A percentile compares a stretch with the other conserved stretches of the same genome.
phyloP scores from a whole-genome alignment of 2,113 vertebrate genomes.

The Perca flavescens region DNA sequence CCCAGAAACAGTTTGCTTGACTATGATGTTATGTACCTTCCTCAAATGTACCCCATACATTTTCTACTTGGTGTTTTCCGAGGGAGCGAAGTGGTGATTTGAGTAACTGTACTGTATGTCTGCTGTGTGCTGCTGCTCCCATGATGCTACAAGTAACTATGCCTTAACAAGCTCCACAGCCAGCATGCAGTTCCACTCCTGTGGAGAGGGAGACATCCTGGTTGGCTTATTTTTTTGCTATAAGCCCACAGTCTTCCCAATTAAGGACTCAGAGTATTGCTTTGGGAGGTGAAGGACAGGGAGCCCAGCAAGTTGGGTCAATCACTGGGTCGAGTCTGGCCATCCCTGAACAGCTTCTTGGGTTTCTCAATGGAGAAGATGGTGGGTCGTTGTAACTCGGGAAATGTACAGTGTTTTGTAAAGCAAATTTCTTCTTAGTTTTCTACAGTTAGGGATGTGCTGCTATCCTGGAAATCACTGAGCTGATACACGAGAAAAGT shows the following conservation, averaged over 20 bases:
- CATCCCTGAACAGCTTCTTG: constrained; percentile 33
- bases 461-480: constrained; percentile 36
- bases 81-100: constrained; percentile 30
- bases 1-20: not conserved
- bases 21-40: constrained; percentile 38
- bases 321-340: constrained; percentile 37
- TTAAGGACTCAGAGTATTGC: constrained; percentile 62
- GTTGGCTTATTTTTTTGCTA: constrained; percentile 65
- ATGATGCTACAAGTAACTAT: constrained; percentile 61
- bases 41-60: constrained; percentile 29
- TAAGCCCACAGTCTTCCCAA: constrained; percentile 67
- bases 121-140: constrained; percentile 43
- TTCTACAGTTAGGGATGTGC: not conserved
- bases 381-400: not conserved
- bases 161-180: constrained; percentile 75
- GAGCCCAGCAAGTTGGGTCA: constrained; percentile 59
- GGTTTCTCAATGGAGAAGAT: constrained; percentile 5
- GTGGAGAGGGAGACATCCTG: constrained; percentile 70
- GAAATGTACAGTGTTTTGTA: constrained; percentile 40
- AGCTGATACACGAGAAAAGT: constrained; percentile 6
- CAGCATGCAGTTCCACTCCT: constrained; percentile 71
- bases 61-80: constrained; percentile 34
- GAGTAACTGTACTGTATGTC: not conserved
- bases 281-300: constrained; percentile 56
- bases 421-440: constrained; percentile 22